Base-by-base conservation (phyloP, 2,113 vertebrate species). In the Scomber colias region DNA sequence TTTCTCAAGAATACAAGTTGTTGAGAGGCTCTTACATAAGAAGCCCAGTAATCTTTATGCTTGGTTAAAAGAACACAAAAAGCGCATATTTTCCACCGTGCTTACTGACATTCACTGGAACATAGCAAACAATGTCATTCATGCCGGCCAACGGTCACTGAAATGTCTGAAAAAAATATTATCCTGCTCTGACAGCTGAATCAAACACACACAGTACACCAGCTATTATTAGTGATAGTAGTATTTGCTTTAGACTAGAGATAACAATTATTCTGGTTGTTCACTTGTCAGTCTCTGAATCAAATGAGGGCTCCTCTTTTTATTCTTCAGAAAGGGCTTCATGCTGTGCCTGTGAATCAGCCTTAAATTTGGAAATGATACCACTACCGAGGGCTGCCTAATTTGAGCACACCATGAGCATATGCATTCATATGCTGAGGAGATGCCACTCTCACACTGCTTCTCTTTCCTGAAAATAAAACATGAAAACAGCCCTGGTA, bases 341-440 rank as follows among this genome's bases (percentile, higher is more conserved):
- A 74, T 13, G 77, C 87, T 80, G 82, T 21, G 87, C 56, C 57
- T 51, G 71, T 77, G 81, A 87, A 79, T 84, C 62, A 78, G 57
- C 75, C 81, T 49, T 69, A 87, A 70, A 85, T 87, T 50, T 79
- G 77, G 79, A 71, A 89, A 84, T 77, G 77, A 77, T 65, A 83
- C 45, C 75, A 40, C 35, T 30, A 31, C 53, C 4, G 24, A 64
- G 24, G 44, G 75, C 75, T 75, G 77, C 31, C 53, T 72, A 45
- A 79, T 75, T 59, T 81, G 44, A 27, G 72, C 30, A 17, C 59
- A 60, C 68, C 63, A 53, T 55, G 51, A 63, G 82, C 71, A 1
- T 4, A 16, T 40, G 76, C 60, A 75, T 54, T 79, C 64, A 70
- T 75, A 75, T 14, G 70, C 67, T 57, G 70, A 54, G 53, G 30